Evolutionary conservation across 92 coral and sea anemone species (phyloP).

Genomic region (Epizoanthus fatuus): DNA sequence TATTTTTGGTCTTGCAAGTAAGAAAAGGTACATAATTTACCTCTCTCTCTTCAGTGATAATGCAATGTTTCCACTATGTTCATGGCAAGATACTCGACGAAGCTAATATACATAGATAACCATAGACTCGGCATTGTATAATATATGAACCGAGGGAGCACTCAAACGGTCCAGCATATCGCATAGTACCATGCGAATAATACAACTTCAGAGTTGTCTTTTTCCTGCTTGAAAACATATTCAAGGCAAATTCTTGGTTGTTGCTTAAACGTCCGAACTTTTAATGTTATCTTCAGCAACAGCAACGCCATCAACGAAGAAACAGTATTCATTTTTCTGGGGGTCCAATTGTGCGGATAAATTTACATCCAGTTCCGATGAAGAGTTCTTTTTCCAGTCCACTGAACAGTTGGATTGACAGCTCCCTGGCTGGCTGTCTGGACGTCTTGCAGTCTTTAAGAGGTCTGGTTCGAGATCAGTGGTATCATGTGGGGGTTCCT

Average conservation of each 20-base stretch:
- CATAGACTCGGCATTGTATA: too few species aligned
- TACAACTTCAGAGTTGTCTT: too few species aligned
- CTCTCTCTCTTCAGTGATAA: too few species aligned
- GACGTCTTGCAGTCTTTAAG: conserved; percentile 3
- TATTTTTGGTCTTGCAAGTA: too few species aligned
- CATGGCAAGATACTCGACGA: too few species aligned
- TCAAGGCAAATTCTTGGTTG: neutral
- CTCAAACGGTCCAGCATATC: too few species aligned
- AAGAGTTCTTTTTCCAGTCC: conserved; percentile 28
- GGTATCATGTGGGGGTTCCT: neutral
- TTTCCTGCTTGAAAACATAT: too few species aligned
- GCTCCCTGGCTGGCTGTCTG: conserved; percentile 8
- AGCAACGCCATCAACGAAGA: conserved; percentile 80
- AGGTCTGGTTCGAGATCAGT: neutral
- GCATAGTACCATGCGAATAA: too few species aligned
- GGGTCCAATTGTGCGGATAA: conserved; percentile 77
- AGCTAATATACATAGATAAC: too few species aligned
- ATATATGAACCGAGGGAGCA: too few species aligned
- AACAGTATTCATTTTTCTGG: conserved; percentile 69
- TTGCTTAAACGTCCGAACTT: conserved; percentile 75
- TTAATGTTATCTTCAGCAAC: conserved; percentile 78
- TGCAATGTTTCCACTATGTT: too few species aligned
- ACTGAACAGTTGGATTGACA: conserved; percentile 19
- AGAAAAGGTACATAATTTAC: too few species aligned
- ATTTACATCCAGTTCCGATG: conserved; percentile 50